Evolutionary conservation across 2,113 vertebrate genomes (phyloP).

Genomic region (Toxotes jaculatrix): DNA sequence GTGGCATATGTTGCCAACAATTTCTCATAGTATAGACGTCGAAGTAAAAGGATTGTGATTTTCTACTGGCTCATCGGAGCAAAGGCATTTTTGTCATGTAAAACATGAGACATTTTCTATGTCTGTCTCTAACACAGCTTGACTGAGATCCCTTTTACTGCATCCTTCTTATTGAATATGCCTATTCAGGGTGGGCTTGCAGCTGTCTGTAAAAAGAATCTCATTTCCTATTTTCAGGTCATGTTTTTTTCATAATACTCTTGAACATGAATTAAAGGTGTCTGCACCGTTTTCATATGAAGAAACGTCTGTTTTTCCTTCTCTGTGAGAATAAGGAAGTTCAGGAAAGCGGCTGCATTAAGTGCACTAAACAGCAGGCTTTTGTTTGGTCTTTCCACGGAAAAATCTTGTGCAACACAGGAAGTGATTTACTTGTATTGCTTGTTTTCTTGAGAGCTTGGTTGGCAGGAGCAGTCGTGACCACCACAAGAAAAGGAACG

Average conservation of each 20-base stretch:
- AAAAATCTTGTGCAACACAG: neutral
- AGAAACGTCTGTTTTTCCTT: neutral
- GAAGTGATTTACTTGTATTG: neutral
- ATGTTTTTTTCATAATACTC: neutral
- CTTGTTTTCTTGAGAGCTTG: neutral
- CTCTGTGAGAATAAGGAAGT: neutral
- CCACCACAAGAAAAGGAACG: neutral
- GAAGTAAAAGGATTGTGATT: neutral
- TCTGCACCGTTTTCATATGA: neutral
- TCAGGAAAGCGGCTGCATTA: neutral
- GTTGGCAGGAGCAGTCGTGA: neutral
- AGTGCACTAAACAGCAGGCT: neutral
- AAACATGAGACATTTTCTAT: neutral
- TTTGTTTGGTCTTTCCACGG: neutral
- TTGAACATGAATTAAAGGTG: neutral
- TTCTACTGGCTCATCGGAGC: neutral
- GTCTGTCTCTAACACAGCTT: neutral
- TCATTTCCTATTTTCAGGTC: constrained; percentile 13
- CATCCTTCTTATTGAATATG: constrained; percentile 11
- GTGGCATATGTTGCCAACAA: neutral
- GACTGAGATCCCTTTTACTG: constrained; percentile 17
- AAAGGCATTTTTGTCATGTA: neutral
- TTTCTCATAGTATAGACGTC: neutral
- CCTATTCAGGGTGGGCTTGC: neutral
- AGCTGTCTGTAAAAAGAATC: neutral